phyloP scores from a whole-genome alignment of 2,797 vertebrate species.

The Pogonophryne albipinna region DNA sequence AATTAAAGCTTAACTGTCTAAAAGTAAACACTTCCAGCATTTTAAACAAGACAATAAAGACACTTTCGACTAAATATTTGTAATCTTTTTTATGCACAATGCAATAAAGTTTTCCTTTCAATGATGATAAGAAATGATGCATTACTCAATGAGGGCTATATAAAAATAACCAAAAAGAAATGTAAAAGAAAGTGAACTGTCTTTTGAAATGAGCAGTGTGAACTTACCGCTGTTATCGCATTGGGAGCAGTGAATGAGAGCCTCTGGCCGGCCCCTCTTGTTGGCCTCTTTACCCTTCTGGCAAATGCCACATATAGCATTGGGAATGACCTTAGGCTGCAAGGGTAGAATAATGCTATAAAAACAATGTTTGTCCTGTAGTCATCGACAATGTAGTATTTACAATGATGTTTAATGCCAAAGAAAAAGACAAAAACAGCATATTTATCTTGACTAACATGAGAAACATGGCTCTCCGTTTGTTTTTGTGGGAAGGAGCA shows the following conservation, averaged over 20 bases:
- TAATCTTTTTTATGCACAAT: constrained; percentile 1
- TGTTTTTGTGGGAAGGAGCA: background rate
- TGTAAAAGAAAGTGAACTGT: constrained; percentile 21
- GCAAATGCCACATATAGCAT: constrained; percentile 99
- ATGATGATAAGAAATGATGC: background rate
- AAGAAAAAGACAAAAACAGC: constrained; percentile 3
- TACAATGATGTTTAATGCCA: constrained; percentile 33
- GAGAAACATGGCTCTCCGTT: background rate
- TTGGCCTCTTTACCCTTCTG: constrained; percentile 99
- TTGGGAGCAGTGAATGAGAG: constrained; percentile 99
- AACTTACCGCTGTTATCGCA: constrained; percentile 99
- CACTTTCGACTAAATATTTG: background rate
- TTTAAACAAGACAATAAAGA: background rate
- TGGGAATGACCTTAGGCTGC: constrained; percentile 99
- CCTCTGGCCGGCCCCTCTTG: constrained; percentile 96
- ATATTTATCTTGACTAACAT: background rate
- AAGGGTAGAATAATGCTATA: constrained; percentile 99
- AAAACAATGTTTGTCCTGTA: constrained; percentile 79
- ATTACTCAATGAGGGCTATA: background rate
- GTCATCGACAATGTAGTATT: constrained; percentile 63
- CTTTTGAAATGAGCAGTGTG: constrained; percentile 36
- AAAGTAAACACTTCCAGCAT: background rate
- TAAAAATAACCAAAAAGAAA: background rate
- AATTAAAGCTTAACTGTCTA: constrained; percentile 1
- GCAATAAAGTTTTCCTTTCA: background rate